Base-by-base conservation (phyloP, 1,140 invertebrate genomes). In the Antheraea mylitta region DNA sequence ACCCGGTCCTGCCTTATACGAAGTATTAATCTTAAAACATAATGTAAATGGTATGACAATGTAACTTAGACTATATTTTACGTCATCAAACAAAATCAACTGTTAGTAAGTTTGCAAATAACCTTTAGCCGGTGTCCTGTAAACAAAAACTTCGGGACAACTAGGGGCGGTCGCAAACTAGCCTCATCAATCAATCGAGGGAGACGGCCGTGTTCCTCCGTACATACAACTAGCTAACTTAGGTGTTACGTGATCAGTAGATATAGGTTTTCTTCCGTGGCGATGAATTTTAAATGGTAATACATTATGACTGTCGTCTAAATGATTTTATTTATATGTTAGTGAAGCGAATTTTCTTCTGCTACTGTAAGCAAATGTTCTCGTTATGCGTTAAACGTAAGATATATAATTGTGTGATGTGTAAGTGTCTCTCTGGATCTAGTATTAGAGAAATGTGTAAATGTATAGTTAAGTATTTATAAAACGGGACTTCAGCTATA, bases 181-280 rank as follows among this genome's bases (percentile, higher is more conserved):
- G 38, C 64, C 64, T 67, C 69, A 71, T 71, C 69, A 67, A 71
- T 71, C 67, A 68, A 68, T 66, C 71, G 67, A 13, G 13, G 18
- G 18, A 16, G 70, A 71, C 64, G 48, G 60, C 61, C 37, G 65
- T 59, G 67, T 71, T 71, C 64, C 59, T 67, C 63, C 60, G 58
- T 38, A 67, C 37, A 71, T 59, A 59, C 18, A 58, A 45, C n/a
- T 16, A 19, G 38, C 10, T 53, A 65, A 65, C 7, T 48, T 36
- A 3, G 61, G 37, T 37, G 22, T 36, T 30, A 30, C 61, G 30
- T 63, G 61, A 63, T 63, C 22, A 63, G 37, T 63, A 63, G 61
- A 63, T 36, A 13, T 11, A 11, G 45, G 16, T 53, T 13, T 13
- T n/a, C 45, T 53, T 53, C 16, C 11, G 5, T 16, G 16, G 16